phyloP scores from a whole-genome alignment of 2,888 invertebrate species.

The Drosophila meridionalis region DNA sequence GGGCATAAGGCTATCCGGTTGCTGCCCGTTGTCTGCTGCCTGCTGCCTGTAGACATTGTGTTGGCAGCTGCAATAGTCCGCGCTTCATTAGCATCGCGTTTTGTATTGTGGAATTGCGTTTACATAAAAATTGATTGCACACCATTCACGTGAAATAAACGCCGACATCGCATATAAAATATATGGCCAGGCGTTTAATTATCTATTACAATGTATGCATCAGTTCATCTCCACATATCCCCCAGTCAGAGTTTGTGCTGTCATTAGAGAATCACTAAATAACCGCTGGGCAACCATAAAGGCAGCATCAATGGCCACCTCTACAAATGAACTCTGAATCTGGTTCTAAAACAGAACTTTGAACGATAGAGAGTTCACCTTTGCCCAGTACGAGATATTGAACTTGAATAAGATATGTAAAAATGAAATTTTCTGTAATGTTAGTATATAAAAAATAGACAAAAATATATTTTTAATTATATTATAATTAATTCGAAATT shows the following conservation, averaged over 20 bases:
- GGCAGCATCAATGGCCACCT: constrained; percentile 6
- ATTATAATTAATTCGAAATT: too few relatives aligned
- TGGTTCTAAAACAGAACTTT: not conserved
- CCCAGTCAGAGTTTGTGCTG: constrained; percentile 9
- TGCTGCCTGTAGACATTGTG: constrained; percentile 4
- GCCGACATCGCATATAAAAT: constrained; percentile 50
- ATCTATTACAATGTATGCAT: constrained; percentile 58
- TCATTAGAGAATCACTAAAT: constrained; percentile 40
- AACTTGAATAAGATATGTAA: not conserved
- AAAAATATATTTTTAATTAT: too few relatives aligned
- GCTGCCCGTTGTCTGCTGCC: constrained; percentile 3
- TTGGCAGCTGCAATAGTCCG: constrained; percentile 39
- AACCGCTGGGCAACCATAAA: constrained; percentile 26
- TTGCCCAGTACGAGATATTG: not conserved
- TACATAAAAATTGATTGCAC: constrained; percentile 71
- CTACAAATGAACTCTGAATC: constrained; percentile 4
- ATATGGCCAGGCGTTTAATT: constrained; percentile 59
- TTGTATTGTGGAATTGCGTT: constrained; percentile 65
- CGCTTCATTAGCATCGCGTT: constrained; percentile 73
- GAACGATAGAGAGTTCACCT: not conserved
- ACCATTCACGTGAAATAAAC: constrained; percentile 57
- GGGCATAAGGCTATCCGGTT: constrained; percentile 63
- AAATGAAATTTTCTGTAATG: too few relatives aligned
- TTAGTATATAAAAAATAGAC: too few relatives aligned
- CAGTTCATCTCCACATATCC: constrained; percentile 27